Conservation (phyloP, 2,888 invertebrate genomes). For the Aleiodes alternator region DNA sequence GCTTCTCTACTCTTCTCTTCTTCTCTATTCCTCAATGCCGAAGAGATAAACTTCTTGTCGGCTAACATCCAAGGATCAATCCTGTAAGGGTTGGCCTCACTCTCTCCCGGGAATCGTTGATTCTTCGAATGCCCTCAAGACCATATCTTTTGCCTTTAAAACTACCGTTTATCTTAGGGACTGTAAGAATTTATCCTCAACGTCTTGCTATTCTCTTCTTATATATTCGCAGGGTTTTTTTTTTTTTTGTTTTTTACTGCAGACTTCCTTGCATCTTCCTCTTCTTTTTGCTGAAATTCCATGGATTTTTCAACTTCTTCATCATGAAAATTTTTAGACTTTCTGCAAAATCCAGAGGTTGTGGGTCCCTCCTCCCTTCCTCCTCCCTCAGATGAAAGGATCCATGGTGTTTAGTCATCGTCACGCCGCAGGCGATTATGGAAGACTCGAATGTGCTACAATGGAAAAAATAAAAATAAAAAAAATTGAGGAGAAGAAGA, state of each 20-base stretch:
- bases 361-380: conserved; percentile 22
- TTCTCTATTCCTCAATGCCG: conserved; percentile 59
- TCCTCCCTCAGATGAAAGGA: conserved; percentile 33
- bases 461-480: conserved; percentile 20
- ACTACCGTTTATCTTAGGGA: conserved; percentile 29
- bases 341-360: background rate
- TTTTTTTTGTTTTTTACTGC: background rate
- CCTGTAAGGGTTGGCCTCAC: conserved; percentile 50
- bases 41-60: conserved; percentile 54
- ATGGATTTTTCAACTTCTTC: background rate
- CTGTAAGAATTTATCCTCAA: conserved; percentile 28
- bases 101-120: conserved; percentile 33
- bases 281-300: conserved; percentile 13
- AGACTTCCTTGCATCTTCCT: background rate
- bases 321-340: conserved; percentile 3
- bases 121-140: conserved; percentile 33
- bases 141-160: conserved; percentile 34
- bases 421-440: conserved; percentile 46
- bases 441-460: conserved; percentile 33
- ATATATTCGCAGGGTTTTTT: background rate
- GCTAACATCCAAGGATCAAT: conserved; percentile 60
- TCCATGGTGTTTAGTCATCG: conserved; percentile 45
- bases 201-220: background rate
- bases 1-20: conserved; percentile 54
- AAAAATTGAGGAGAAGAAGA: background rate